These are phyloP conservation scores for Gadus chalcogrammus DNA, from an alignment of 2,113 vertebrate species.

Conservation along the genomic window DNA sequence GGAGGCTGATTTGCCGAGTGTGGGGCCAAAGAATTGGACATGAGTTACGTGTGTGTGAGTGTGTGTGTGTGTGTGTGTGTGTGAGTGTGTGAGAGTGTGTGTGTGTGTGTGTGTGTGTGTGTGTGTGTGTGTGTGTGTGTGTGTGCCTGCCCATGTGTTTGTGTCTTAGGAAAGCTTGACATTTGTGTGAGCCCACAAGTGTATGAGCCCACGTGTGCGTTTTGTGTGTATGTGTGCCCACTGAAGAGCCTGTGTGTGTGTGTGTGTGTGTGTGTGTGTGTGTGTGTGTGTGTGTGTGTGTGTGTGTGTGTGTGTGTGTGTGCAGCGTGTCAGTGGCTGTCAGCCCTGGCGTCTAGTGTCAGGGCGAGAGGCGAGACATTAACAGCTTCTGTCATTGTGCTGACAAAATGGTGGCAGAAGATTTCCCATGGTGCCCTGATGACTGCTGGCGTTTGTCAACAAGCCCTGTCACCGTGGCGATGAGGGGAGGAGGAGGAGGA, in stretches of 20 bases:
- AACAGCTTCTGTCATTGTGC: constrained; percentile 99
- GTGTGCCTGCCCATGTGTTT: constrained; percentile 2
- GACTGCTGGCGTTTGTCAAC: constrained; percentile 99
- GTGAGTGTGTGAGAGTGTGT: not conserved
- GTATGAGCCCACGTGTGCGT: constrained; percentile 24
- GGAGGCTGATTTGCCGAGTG: constrained; percentile 28
- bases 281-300: constrained; percentile 10
- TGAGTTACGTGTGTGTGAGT: constrained; percentile 29
- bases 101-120: too few relatives aligned
- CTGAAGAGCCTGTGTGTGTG: constrained; percentile 33
- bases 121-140: constrained; percentile 2
- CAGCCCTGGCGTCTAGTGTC: constrained; percentile 96
- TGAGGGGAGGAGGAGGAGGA: constrained; percentile 86
- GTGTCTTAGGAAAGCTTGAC: constrained; percentile 25
- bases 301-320: constrained; percentile 34
- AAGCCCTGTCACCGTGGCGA: constrained; percentile 95
- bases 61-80: not conserved
- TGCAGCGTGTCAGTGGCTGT: constrained; percentile 91
- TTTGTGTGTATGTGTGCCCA: constrained; percentile 65
- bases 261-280: constrained; percentile 13
- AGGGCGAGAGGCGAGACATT: constrained; percentile 99
- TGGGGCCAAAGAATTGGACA: constrained; percentile 49
- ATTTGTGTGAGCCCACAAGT: constrained; percentile 5
- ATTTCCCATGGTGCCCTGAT: constrained; percentile 99
- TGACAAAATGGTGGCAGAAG: constrained; percentile 99